phyloP scores from a whole-genome alignment of 2,888 invertebrate genomes.

The Silvanus unidentatus region DNA sequence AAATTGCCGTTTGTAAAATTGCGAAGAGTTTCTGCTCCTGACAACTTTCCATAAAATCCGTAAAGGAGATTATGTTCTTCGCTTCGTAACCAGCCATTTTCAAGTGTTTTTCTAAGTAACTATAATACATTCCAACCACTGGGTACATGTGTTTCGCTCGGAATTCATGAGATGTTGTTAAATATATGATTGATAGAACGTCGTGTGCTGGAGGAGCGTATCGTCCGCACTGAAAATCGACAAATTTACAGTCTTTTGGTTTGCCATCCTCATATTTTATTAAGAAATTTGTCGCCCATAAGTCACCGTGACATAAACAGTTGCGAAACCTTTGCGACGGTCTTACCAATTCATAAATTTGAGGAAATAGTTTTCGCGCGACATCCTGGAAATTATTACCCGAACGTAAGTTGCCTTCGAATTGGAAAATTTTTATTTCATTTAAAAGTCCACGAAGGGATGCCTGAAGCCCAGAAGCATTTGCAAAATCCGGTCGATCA shows the following conservation, averaged over 20 bases:
- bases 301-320: constrained; percentile 57
- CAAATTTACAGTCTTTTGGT: constrained; percentile 34
- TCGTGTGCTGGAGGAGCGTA: constrained; percentile 65
- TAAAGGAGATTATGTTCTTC: constrained; percentile 28
- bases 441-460: constrained; percentile 30
- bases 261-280: constrained; percentile 28
- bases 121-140: constrained; percentile 37
- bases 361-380: constrained; percentile 20
- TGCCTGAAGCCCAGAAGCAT: constrained; percentile 26
- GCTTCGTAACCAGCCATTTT: constrained; percentile 25
- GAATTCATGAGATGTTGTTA: constrained; percentile 34
- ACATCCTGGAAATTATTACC: constrained; percentile 28
- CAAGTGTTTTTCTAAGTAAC: constrained; percentile 31
- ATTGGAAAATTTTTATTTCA: constrained; percentile 30
- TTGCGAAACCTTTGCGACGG: constrained; percentile 45
- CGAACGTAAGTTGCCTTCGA: constrained; percentile 25
- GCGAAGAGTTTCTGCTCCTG: constrained; percentile 36
- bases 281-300: constrained; percentile 57
- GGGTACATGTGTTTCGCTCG: constrained; percentile 28
- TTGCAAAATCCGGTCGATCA: constrained; percentile 24
- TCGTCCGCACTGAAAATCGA: constrained; percentile 42
- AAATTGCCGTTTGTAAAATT: constrained; percentile 31
- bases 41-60: constrained; percentile 35
- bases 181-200: constrained; percentile 44
- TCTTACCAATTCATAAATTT: constrained; percentile 33